A percentile compares a stretch with the other conserved stretches of the same genome.
Conservation (phyloP, 2,113 vertebrate genomes). For the Riparia riparia region DNA sequence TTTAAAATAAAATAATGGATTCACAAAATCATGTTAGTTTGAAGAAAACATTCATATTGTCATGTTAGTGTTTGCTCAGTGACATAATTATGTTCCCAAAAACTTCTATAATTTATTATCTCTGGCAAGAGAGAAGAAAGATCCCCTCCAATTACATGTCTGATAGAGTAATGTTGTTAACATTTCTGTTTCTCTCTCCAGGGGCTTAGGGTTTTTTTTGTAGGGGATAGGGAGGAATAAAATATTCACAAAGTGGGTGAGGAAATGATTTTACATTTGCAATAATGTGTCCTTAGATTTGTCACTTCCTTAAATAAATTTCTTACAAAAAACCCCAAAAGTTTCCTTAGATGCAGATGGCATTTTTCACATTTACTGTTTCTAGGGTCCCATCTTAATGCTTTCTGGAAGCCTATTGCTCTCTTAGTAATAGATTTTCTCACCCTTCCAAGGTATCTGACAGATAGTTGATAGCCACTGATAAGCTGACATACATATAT, state of each 20-base stretch:
- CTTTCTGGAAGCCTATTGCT: slow-evolving; percentile 5
- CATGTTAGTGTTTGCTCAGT: not conserved
- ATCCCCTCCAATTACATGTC: not conserved
- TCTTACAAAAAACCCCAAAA: not conserved
- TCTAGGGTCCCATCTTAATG: not conserved
- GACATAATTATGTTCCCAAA: slow-evolving; percentile 37
- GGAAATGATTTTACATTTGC: not conserved
- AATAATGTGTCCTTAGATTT: not conserved
- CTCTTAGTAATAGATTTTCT: slow-evolving; percentile 34
- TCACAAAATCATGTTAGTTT: slow-evolving; percentile 1
- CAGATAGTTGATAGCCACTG: not conserved
- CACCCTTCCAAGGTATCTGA: not conserved
- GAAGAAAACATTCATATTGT: slow-evolving; percentile 13
- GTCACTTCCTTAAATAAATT: not conserved
- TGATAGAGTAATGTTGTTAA: not conserved
- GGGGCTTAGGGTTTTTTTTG: not conserved
- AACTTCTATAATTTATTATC: not conserved
- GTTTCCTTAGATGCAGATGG: not conserved
- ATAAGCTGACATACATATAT: not conserved
- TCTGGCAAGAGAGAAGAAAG: not conserved
- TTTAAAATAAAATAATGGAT: not conserved
- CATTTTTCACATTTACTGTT: not conserved
- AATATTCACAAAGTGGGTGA: not conserved
- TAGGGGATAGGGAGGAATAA: not conserved
- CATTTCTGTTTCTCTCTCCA: not conserved